Evolutionary conservation across 2,888 invertebrate species (phyloP), one percentile per base, ranked within the genome.

Genomic region (Portevinia maculata): DNA sequence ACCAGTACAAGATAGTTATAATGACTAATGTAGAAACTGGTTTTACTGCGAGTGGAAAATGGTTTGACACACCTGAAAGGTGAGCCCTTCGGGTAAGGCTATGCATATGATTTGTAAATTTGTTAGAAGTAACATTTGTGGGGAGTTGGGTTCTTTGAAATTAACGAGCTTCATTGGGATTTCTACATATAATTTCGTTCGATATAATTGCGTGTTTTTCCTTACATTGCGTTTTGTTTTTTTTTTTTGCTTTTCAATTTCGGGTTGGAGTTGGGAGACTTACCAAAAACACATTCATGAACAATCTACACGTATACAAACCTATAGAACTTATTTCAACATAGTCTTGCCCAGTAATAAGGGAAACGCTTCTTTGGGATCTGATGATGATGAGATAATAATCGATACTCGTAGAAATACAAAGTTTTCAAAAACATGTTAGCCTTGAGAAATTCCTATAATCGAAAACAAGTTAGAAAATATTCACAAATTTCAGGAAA

Each of bases 1-100:
- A 59, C n/a, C 48, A 55, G 17, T 1, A 41, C 57, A 11, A 60
- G 30, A 39, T 64, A 59, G 41, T 52, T 52, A n/a, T n/a, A 71
- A 59, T 59, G 48, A 62, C 59, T 81, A 71, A 74, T 81, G 81
- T 76, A 9, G 41, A 76, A 83, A 83, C 81, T 76, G 76, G 81
- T 83, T 83, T 76, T 5, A 53, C 39, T 59, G 24, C 24, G 53
- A 46, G 15, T 21, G 50, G 65, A 53, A 55, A 37, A 62, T 50
- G 39, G 41, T 69, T 65, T 62, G 76, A 69, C 75, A 67, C 74
- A 53, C 32, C 59, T 71, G 76, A 65, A 50, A 81, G 65, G 81
- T 71, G 59, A 76, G 71, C 81, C 81, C 81, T 83, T 83, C 76
- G 53, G 81, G 50, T 76, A 30, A 76, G 70, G 60, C 71, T 15